Base-by-base conservation (phyloP, 2,888 invertebrate genomes). In the Athalia rosae region DNA sequence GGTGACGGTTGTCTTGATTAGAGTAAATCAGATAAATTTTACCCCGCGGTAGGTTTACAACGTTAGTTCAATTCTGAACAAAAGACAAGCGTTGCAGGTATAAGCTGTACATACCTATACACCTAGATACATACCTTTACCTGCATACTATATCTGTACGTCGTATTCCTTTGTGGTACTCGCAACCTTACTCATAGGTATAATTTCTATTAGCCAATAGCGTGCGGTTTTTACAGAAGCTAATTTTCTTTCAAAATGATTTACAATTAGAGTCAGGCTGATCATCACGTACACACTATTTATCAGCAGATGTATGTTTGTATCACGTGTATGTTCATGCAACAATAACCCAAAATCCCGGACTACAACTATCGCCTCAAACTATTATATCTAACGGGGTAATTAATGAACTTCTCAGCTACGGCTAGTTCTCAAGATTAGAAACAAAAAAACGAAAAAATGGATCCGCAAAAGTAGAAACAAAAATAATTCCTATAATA, bases 1-100 rank as follows among this genome's bases (percentile, higher is more conserved):
- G 74, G 48, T 74, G 74, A 74, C 74, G 74, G 4, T 48, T 47
- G 47, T 4, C 13, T 47, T 13, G 74, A 74, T 71, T 58, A 74
- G 15, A 48, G 48, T 15, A 53, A 74, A 74, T 74, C 74, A 62
- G 74, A 74, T 74, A 74, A 74, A 62, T 62, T 74, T 41, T 74
- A 28, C 28, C 28, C 28, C 2, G 28, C 8, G 48, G 9, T 61
- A 41, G 53, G 4, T 71, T 71, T 71, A 9, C 28, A 28, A 1
- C 2, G 28, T 28, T 28, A 28, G 28, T 28, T 28, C 28, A 28
- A 28, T 28, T 28, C 71, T 13, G 43, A 58, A 56, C 58, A 71
- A 56, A 71, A 56, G 43, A 58, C 43, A 28, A 28, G 28, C 28
- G 28, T 28, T 28, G 28, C 28, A 28, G 28, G 28, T 28, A 28